A percentile compares a stretch with the other conserved stretches of the same genome.
Conservation (phyloP, 2,888 invertebrate species). For the Ectemnius lituratus region DNA sequence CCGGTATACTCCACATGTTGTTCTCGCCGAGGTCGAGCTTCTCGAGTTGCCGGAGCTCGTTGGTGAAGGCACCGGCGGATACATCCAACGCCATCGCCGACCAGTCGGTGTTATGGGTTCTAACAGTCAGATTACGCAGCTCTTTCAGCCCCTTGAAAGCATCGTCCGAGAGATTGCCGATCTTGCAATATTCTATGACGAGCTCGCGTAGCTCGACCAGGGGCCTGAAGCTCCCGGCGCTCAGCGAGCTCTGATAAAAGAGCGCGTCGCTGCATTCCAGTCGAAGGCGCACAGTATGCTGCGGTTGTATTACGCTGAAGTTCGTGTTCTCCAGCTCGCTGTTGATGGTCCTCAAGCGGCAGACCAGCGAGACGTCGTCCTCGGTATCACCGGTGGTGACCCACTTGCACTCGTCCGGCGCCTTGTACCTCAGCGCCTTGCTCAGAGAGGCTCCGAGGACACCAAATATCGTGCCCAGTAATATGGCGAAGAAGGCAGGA, state of each 20-base stretch:
- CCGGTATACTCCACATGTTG: conserved; percentile 89
- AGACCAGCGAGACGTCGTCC: conserved; percentile 85
- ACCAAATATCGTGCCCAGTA: conserved; percentile 82
- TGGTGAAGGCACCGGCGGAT: conserved; percentile 86
- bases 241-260: conserved; percentile 88
- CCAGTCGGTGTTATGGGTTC: conserved; percentile 92
- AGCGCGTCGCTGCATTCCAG: conserved; percentile 90
- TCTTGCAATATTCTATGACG: conserved; percentile 90
- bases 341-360: conserved; percentile 87
- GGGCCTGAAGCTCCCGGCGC: conserved; percentile 87
- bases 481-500: conserved; percentile 81
- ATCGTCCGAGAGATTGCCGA: conserved; percentile 88
- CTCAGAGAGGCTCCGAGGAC: conserved; percentile 82
- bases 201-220: conserved; percentile 87
- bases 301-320: conserved; percentile 90
- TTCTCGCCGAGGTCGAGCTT: conserved; percentile 88
- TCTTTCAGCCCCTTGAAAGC: conserved; percentile 90
- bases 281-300: conserved; percentile 87
- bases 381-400: conserved; percentile 84
- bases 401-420: conserved; percentile 91
- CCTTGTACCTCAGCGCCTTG: conserved; percentile 84
- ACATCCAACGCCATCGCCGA: conserved; percentile 89
- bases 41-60: conserved; percentile 86
- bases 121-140: conserved; percentile 87
- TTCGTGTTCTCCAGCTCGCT: conserved; percentile 90